Evolutionary conservation across 2,888 invertebrate species (phyloP).

Genomic region (Piscicola geometra): DNA sequence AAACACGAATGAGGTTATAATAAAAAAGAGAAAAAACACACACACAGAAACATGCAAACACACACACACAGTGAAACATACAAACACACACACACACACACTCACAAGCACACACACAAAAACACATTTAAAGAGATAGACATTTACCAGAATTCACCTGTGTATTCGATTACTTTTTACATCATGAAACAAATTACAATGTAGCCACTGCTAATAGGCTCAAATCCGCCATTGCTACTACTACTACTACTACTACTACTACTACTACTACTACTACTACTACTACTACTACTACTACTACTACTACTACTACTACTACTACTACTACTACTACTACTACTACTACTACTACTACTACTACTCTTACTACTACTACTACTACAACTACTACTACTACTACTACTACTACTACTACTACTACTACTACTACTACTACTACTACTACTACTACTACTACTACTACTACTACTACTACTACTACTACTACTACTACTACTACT

Average conservation of each 20-base stretch:
- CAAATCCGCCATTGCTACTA: neutral
- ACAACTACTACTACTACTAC: constrained; percentile 16
- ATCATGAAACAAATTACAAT: neutral
- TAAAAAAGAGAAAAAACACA: too few relatives aligned
- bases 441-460: constrained; percentile 21
- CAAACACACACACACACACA: neutral
- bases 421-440: constrained; percentile 22
- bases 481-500: constrained; percentile 19
- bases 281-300: neutral
- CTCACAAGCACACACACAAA: neutral
- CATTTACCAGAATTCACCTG: neutral
- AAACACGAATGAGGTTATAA: too few relatives aligned
- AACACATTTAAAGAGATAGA: neutral
- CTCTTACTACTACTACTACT: constrained; percentile 16
- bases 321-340: constrained; percentile 19
- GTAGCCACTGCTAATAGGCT: neutral
- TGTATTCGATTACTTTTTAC: neutral
- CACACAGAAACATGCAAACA: neutral
- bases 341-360: constrained; percentile 17
- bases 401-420: constrained; percentile 22
- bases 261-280: too few relatives aligned
- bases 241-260: too few relatives aligned
- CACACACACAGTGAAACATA: neutral
- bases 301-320: constrained; percentile 22
- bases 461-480: constrained; percentile 19